These are phyloP conservation scores for Micropterix aruncella DNA, from an alignment of 2,888 invertebrate genomes.

Conservation along the genomic window DNA sequence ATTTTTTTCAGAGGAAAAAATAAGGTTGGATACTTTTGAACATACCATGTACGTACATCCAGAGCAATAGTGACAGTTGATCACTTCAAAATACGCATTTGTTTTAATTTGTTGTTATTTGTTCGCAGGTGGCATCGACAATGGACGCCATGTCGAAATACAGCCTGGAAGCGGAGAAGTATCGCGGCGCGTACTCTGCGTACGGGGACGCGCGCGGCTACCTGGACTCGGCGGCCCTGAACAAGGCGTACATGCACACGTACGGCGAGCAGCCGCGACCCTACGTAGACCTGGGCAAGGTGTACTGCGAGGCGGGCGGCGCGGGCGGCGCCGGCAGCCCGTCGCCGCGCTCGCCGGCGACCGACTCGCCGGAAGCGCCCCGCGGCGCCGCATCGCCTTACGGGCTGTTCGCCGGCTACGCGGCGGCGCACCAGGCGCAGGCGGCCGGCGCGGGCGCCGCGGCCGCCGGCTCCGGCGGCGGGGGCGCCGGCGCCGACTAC, in stretches of 20 bases:
- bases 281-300: slow-evolving; percentile 51
- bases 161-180: slow-evolving; percentile 64
- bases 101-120: too few species aligned
- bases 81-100: too few species aligned
- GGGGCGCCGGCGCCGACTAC: slow-evolving; percentile 50
- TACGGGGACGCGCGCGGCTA: slow-evolving; percentile 60
- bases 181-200: slow-evolving; percentile 60
- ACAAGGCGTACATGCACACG: slow-evolving; percentile 68
- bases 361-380: slow-evolving; percentile 41
- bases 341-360: slow-evolving; percentile 29
- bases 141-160: slow-evolving; percentile 68
- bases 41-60: too few species aligned
- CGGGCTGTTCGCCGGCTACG: slow-evolving; percentile 27
- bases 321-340: slow-evolving; percentile 41
- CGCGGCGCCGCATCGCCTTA: slow-evolving; percentile 14
- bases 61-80: too few species aligned
- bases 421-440: slow-evolving; percentile 27
- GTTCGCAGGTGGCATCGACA: slow-evolving; percentile 49
- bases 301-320: slow-evolving; percentile 48
- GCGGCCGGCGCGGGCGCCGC: slow-evolving; percentile 39
- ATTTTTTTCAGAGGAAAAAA: too few species aligned
- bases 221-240: slow-evolving; percentile 55
- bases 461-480: slow-evolving; percentile 38
- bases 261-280: slow-evolving; percentile 40
- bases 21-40: too few species aligned